A percentile compares a stretch with the other conserved stretches of the same genome.
Evolutionary conservation across 2,797 vertebrate genomes (phyloP).

Genomic region (Enteromius afrohamiltoni): DNA sequence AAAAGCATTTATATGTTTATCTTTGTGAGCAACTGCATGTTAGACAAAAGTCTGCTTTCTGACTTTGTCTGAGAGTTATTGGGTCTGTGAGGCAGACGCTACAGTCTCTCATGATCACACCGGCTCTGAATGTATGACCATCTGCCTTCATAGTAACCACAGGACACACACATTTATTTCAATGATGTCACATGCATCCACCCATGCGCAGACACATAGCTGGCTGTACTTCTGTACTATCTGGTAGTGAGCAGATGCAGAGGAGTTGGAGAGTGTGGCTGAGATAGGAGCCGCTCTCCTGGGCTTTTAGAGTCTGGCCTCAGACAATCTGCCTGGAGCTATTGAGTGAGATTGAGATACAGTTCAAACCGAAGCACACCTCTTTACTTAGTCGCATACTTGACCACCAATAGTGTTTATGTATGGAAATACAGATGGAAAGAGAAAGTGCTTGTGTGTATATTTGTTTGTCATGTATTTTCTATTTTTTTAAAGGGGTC

Average conservation of each 20-base stretch:
- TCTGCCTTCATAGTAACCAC: constrained; percentile 27
- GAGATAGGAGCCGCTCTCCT: constrained; percentile 33
- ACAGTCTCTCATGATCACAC: not conserved
- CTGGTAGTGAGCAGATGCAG: constrained; percentile 7
- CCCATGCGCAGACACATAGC: not conserved
- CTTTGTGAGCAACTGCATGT: not conserved
- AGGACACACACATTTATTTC: constrained; percentile 14
- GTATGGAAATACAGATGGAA: not conserved
- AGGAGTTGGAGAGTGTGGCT: constrained; percentile 24
- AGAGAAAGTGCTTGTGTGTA: not conserved
- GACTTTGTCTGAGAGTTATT: constrained; percentile 2
- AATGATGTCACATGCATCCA: constrained; percentile 25
- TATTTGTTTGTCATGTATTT: not conserved
- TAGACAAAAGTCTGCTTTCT: constrained; percentile 21
- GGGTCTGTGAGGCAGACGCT: not conserved
- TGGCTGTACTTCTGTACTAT: constrained; percentile 2
- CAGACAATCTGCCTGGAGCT: not conserved
- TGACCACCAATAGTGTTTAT: constrained; percentile 1
- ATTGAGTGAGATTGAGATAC: not conserved
- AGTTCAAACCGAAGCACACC: constrained; percentile 6
- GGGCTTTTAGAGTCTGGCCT: constrained; percentile 9
- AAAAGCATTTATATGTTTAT: constrained; percentile 12
- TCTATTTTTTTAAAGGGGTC: no score
- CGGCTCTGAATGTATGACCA: constrained; percentile 7
- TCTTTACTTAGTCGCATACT: constrained; percentile 3